Conservation (phyloP, 2,113 vertebrate species). For the Lophura nycthemera region DNA sequence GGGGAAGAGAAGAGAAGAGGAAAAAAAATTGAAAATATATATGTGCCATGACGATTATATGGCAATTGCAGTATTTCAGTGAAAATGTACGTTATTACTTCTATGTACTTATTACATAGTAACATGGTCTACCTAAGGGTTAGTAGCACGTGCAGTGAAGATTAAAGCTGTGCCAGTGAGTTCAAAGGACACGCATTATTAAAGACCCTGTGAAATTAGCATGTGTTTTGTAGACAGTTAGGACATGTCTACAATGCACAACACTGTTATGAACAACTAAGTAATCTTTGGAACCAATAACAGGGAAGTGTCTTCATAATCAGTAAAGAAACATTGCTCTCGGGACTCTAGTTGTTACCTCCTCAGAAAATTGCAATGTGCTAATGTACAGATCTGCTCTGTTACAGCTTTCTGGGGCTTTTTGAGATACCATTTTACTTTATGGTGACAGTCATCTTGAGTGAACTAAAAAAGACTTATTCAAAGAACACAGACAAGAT, state of each 20-base stretch:
- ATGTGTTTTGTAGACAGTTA: not conserved
- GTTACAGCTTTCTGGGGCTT: not conserved
- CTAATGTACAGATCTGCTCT: not conserved
- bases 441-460: not conserved
- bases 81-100: not conserved
- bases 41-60: not conserved
- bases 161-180: not conserved
- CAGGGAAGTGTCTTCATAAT: rapidly evolving
- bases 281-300: not conserved
- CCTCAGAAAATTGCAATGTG: not conserved
- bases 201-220: not conserved
- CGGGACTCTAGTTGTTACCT: rapidly evolving
- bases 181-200: not conserved
- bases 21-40: not conserved
- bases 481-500: not conserved
- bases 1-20: too few relatives aligned
- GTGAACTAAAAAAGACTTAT: not conserved
- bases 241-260: not conserved
- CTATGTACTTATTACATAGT: not conserved
- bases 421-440: not conserved
- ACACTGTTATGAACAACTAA: not conserved
- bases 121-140: not conserved
- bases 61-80: not conserved
- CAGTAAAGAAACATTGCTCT: not conserved
- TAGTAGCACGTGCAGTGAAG: not conserved